These are phyloP conservation scores for Agelastica alni DNA, from an alignment of 2,888 invertebrate species.

Conservation along the genomic window DNA sequence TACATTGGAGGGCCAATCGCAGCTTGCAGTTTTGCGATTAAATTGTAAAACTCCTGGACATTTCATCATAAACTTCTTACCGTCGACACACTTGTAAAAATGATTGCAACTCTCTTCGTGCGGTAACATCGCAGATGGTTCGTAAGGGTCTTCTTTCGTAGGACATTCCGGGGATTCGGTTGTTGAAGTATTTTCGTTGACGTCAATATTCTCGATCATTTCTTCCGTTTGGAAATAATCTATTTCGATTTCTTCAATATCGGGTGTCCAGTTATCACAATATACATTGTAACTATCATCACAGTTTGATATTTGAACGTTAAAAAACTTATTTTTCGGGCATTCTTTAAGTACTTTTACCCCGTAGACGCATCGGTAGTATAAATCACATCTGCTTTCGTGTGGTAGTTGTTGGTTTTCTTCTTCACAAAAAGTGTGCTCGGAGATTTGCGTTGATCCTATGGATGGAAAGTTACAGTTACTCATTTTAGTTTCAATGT, in stretches of 20 bases:
- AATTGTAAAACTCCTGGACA: constrained; percentile 41
- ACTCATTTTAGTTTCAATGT: no score
- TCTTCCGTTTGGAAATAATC: neutral
- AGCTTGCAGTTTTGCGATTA: constrained; percentile 33
- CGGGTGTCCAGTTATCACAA: constrained; percentile 15
- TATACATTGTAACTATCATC: constrained; percentile 40
- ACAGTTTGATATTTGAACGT: constrained; percentile 37
- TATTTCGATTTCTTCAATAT: neutral
- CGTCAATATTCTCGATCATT: constrained; percentile 5
- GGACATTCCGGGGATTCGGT: constrained; percentile 21
- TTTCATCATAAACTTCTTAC: constrained; percentile 33
- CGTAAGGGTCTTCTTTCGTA: constrained; percentile 14
- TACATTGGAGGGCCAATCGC: constrained; percentile 36
- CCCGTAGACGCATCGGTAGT: constrained; percentile 42
- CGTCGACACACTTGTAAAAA: constrained; percentile 40
- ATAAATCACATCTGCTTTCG: constrained; percentile 37
- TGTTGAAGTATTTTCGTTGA: neutral
- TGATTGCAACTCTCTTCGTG: constrained; percentile 37
- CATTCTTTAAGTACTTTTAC: constrained; percentile 38
- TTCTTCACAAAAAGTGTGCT: constrained; percentile 10
- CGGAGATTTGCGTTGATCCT: no score
- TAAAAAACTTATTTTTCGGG: constrained; percentile 41
- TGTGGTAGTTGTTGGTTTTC: constrained; percentile 39
- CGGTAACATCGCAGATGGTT: constrained; percentile 27
- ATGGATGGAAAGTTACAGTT: no score